phyloP scores from a whole-genome alignment of 2,888 invertebrate species.

The Tetropium fuscum region DNA sequence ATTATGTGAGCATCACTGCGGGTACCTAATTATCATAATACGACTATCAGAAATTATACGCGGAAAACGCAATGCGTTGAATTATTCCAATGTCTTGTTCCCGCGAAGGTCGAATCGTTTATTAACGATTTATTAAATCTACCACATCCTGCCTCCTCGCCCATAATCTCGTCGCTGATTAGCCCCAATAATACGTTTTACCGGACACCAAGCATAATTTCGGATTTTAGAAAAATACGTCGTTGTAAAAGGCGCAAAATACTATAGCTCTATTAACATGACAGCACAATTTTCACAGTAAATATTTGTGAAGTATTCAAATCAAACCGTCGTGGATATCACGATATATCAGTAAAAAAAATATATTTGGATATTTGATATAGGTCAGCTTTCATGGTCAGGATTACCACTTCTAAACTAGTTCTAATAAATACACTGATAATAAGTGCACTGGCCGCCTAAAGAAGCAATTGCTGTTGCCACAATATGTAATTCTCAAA shows the following conservation, averaged over 20 bases:
- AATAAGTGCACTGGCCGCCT: too few relatives aligned
- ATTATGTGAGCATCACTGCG: conserved; percentile 8
- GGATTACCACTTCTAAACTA: too few relatives aligned
- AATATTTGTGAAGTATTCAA: too few relatives aligned
- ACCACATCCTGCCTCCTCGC: conserved; percentile 32
- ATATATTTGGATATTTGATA: too few relatives aligned
- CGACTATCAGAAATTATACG: conserved; percentile 15
- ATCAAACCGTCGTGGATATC: too few relatives aligned
- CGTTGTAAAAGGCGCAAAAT: not conserved
- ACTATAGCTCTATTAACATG: too few relatives aligned
- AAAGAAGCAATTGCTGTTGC: too few relatives aligned
- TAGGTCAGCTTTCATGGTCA: too few relatives aligned
- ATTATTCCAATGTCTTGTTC: conserved; percentile 19
- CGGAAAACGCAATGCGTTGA: conserved; percentile 3
- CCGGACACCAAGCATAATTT: not conserved
- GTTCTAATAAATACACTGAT: too few relatives aligned
- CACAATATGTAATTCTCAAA: too few relatives aligned
- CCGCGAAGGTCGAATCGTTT: conserved; percentile 35
- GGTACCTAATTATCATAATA: conserved; percentile 16
- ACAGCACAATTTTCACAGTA: too few relatives aligned
- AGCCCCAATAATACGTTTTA: conserved; percentile 34
- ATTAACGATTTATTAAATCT: conserved; percentile 35
- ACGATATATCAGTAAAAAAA: too few relatives aligned
- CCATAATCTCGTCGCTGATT: conserved; percentile 26
- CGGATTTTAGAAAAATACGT: not conserved